Percentiles rank a stretch among this genome's conserved stretches.
These are phyloP conservation scores for Drosophila setifemur DNA, from an alignment of 1,140 invertebrate species.

Conservation along the genomic window DNA sequence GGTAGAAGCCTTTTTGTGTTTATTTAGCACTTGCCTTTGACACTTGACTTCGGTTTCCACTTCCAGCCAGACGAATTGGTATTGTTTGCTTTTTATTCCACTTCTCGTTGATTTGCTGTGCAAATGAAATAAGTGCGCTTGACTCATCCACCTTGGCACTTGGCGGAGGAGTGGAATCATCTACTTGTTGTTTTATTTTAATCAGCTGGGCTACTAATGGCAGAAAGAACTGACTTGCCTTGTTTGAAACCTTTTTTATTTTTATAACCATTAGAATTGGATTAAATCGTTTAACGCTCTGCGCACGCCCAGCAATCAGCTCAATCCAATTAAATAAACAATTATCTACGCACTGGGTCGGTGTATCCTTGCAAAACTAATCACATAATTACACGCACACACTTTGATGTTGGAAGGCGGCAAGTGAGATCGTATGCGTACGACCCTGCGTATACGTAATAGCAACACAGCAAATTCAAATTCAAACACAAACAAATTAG, in stretches of 20 bases:
- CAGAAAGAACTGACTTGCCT: too few species aligned
- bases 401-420: constrained; percentile 45
- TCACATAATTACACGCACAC: constrained; percentile 60
- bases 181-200: background rate
- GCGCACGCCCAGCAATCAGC: constrained; percentile 35
- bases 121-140: constrained; percentile 62
- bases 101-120: constrained; percentile 52
- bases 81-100: constrained; percentile 35
- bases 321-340: constrained; percentile 54
- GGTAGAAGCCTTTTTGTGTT: constrained; percentile 61
- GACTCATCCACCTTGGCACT: constrained; percentile 14
- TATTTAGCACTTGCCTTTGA: constrained; percentile 46
- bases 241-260: constrained; percentile 8
- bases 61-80: constrained; percentile 3
- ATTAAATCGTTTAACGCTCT: constrained; percentile 30
- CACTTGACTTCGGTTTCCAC: constrained; percentile 31
- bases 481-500: constrained; percentile 52
- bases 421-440: background rate
- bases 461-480: constrained; percentile 37
- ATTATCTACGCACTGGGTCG: constrained; percentile 31
- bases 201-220: too few species aligned
- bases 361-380: constrained; percentile 50
- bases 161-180: background rate
- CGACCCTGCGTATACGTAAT: constrained; percentile 26
- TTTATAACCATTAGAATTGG: background rate